These are phyloP conservation scores for Amaurobius ferox DNA, from an alignment of 2,888 invertebrate species.

Conservation along the genomic window DNA sequence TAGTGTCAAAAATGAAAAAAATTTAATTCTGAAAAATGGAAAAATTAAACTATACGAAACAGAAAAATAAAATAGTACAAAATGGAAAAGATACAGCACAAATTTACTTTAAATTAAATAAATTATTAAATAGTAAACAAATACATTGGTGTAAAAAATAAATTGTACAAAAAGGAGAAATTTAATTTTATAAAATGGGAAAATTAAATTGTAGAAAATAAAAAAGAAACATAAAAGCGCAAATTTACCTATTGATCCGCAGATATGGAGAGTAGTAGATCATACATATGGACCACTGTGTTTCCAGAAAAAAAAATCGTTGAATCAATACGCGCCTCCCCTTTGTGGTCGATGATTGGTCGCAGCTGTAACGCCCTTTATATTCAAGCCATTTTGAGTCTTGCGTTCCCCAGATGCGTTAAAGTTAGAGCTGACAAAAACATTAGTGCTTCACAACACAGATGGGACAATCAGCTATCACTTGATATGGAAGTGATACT, in stretches of 20 bases:
- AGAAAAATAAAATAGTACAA: too few relatives aligned
- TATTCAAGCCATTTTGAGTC: conserved; percentile 72
- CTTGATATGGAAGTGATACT: background rate
- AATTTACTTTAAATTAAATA: too few relatives aligned
- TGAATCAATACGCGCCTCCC: conserved; percentile 68
- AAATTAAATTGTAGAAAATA: too few relatives aligned
- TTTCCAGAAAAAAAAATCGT: conserved; percentile 54
- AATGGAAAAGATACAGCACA: too few relatives aligned
- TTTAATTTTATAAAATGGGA: too few relatives aligned
- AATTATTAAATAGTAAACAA: too few relatives aligned
- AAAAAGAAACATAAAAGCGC: too few relatives aligned
- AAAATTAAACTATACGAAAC: too few relatives aligned
- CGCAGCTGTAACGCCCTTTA: conserved; percentile 73
- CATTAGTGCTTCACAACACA: conserved; percentile 27
- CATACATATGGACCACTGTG: conserved; percentile 39
- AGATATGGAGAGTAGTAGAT: conserved; percentile 32
- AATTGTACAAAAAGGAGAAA: too few relatives aligned
- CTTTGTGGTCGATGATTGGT: conserved; percentile 72
- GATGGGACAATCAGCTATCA: conserved; percentile 19
- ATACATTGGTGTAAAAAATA: too few relatives aligned
- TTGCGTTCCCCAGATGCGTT: conserved; percentile 53
- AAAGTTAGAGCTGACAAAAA: conserved; percentile 65
- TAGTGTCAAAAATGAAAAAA: too few relatives aligned
- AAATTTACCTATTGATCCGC: conserved; percentile 55
- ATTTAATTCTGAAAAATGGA: too few relatives aligned